These are phyloP conservation scores for Anolis sagrei DNA, from an alignment of 2,113 vertebrate genomes.

Conservation along the genomic window DNA sequence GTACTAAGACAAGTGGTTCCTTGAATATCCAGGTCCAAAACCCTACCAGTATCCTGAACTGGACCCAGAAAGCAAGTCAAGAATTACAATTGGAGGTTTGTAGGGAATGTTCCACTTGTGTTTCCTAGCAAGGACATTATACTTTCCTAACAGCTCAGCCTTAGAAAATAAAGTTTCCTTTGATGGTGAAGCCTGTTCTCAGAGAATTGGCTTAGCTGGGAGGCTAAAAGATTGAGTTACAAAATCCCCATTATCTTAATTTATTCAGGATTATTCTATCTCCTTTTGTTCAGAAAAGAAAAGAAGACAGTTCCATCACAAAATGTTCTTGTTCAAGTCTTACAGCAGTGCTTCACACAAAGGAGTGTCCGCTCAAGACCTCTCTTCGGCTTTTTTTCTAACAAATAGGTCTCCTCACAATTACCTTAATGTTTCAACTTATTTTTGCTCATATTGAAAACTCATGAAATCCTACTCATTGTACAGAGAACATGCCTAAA, in stretches of 20 bases:
- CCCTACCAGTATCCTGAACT: no score
- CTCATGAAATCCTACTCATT: not conserved
- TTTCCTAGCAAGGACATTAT: not conserved
- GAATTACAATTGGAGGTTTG: no score
- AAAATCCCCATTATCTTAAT: not conserved
- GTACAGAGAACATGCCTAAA: not conserved
- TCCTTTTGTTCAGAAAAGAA: not conserved
- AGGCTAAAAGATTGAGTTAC: not conserved
- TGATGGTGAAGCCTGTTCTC: not conserved
- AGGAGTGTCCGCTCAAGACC: no score
- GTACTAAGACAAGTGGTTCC: no score
- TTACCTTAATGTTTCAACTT: not conserved
- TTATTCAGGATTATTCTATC: not conserved
- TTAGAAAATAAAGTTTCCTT: not conserved
- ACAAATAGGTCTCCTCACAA: not conserved
- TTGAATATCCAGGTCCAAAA: no score
- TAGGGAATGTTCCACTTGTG: not conserved
- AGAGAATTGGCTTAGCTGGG: not conserved
- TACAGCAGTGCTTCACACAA: no score
- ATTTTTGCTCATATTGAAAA: not conserved
- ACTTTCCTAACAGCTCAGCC: not conserved
- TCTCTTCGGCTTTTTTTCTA: no score
- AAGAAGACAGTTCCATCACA: not conserved
- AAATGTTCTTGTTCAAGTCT: not conserved
- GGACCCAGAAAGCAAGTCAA: no score